Percentiles rank a stretch among this genome's conserved stretches.
Conservation (phyloP, 2,113 vertebrate genomes). For the Castor canadensis region DNA sequence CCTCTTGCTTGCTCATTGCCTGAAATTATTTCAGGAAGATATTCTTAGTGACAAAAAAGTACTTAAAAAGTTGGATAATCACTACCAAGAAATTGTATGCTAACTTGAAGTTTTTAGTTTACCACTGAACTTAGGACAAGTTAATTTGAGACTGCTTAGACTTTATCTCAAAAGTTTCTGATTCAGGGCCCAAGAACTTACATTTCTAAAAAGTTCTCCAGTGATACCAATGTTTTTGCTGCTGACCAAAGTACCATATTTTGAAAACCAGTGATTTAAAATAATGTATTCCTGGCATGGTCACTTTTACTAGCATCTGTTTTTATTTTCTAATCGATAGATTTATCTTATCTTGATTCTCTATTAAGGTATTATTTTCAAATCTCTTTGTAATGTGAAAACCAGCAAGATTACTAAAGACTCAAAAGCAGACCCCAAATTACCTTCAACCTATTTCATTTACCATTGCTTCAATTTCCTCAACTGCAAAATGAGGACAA, state of each 20-base stretch:
- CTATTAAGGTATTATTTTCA: background rate
- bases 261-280: background rate
- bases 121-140: background rate
- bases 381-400: slow-evolving; percentile 36
- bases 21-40: slow-evolving; percentile 43
- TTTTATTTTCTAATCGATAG: slow-evolving; percentile 31
- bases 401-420: background rate
- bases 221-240: background rate
- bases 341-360: background rate
- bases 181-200: background rate
- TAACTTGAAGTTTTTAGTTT: background rate
- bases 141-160: background rate
- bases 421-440: slow-evolving; percentile 1
- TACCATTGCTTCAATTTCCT: background rate
- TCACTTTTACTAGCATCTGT: slow-evolving; percentile 10
- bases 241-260: background rate
- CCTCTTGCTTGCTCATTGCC: background rate
- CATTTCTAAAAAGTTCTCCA: background rate
- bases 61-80: slow-evolving; percentile 35
- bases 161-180: background rate
- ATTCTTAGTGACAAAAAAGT: background rate
- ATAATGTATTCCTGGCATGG: background rate
- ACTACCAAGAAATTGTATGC: background rate
- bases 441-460: slow-evolving; percentile 1
- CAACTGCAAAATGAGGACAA: background rate